Percentiles rank a stretch among this genome's conserved stretches.
Conservation (phyloP, 2,888 invertebrate species). For the Phortica magna region DNA sequence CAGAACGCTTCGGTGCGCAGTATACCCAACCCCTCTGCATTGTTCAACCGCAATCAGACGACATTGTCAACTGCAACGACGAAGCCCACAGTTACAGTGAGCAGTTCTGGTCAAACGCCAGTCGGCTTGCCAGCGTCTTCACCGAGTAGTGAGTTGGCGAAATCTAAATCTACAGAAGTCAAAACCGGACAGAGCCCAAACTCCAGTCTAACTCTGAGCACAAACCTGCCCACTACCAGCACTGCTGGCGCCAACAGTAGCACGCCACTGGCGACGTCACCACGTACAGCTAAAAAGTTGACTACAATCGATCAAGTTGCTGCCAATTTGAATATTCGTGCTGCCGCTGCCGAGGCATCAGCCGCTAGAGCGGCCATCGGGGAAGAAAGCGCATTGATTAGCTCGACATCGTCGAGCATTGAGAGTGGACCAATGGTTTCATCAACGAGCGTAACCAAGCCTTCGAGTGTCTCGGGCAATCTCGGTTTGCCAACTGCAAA, state of each 20-base stretch:
- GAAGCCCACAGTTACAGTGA: conserved; percentile 35
- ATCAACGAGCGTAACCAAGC: conserved; percentile 34
- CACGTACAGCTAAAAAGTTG: conserved; percentile 69
- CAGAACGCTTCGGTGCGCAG: conserved; percentile 82
- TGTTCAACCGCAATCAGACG: conserved; percentile 80
- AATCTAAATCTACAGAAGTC: not conserved
- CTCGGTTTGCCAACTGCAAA: conserved; percentile 8
- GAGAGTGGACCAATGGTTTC: conserved; percentile 30
- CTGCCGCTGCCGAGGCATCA: conserved; percentile 63
- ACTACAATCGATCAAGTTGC: conserved; percentile 77
- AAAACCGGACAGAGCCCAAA: conserved; percentile 33
- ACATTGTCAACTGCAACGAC: conserved; percentile 58
- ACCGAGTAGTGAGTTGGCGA: not conserved
- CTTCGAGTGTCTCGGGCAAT: not conserved
- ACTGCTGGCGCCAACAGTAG: conserved; percentile 47
- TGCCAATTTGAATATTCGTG: conserved; percentile 76
- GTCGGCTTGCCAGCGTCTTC: not conserved
- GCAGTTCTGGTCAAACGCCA: conserved; percentile 1
- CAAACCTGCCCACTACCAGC: conserved; percentile 14
- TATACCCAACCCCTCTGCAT: conserved; percentile 82
- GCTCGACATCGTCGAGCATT: conserved; percentile 51
- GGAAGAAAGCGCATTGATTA: conserved; percentile 47
- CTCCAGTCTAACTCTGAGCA: conserved; percentile 16
- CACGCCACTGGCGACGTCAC: conserved; percentile 52
- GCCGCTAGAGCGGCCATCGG: conserved; percentile 53